phyloP scores from a whole-genome alignment of 1,140 invertebrate genomes.

The Eupristina koningsbergeri region DNA sequence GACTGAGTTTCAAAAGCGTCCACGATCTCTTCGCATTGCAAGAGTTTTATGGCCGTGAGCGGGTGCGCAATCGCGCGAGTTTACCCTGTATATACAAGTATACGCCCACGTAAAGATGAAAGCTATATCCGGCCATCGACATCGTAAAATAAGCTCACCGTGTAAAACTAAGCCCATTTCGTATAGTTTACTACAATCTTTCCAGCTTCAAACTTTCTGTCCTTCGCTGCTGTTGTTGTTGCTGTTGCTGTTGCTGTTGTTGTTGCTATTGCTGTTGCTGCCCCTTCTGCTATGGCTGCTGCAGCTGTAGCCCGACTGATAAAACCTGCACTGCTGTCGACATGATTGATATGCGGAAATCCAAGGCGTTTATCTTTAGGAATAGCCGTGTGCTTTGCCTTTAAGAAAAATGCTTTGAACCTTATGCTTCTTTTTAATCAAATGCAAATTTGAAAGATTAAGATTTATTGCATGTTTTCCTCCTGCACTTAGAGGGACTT shows the following conservation, averaged over 20 bases:
- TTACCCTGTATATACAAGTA: background rate
- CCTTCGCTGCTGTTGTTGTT: background rate
- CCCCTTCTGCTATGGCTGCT: background rate
- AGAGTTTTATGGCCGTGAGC: background rate
- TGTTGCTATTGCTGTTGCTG: background rate
- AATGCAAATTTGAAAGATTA: constrained; percentile 43
- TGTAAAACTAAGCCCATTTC: constrained; percentile 43
- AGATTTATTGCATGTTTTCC: constrained; percentile 31
- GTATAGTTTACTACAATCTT: constrained; percentile 20
- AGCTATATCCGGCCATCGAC: constrained; percentile 39
- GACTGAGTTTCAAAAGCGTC: constrained; percentile 6
- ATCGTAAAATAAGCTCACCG: constrained; percentile 34
- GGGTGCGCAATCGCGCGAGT: background rate
- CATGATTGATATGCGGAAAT: constrained; percentile 47
- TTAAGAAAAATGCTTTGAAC: constrained; percentile 21
- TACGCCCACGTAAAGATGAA: background rate
- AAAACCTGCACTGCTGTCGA: constrained; percentile 29
- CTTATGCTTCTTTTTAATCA: constrained; percentile 31
- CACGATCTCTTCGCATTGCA: background rate
- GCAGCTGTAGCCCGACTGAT: constrained; percentile 15
- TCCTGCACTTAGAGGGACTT: background rate
- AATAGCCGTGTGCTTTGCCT: background rate
- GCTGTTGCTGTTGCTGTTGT: background rate
- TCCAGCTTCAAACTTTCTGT: background rate
- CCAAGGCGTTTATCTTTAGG: constrained; percentile 46